phyloP scores from a whole-genome alignment of 2,113 vertebrate genomes.

The Oncorhynchus tshawytscha region DNA sequence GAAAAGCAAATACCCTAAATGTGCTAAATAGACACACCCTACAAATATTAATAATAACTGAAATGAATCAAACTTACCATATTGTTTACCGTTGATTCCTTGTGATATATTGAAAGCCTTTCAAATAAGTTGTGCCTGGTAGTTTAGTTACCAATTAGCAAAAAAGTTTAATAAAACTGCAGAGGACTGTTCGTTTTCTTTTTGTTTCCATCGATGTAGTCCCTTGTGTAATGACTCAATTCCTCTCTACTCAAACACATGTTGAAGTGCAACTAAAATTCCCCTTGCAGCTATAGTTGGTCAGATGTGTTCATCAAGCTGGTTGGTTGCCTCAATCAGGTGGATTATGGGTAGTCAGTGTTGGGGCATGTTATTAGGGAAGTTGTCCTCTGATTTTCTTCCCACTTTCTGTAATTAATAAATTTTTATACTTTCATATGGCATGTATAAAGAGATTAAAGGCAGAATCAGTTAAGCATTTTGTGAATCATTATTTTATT shows the following conservation, averaged over 20 bases:
- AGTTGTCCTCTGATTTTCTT: too few relatives aligned
- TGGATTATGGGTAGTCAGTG: not conserved
- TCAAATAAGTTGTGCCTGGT: not conserved
- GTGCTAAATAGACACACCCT: not conserved
- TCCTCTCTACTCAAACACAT: not conserved
- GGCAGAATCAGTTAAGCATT: too few relatives aligned
- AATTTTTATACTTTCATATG: too few relatives aligned
- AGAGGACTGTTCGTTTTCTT: too few relatives aligned
- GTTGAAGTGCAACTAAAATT: not conserved
- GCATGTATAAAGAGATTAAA: too few relatives aligned
- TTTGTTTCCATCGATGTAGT: not conserved
- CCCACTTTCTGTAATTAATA: too few relatives aligned
- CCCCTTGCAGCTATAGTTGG: not conserved
- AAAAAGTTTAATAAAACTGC: too few relatives aligned
- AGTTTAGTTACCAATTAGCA: not conserved
- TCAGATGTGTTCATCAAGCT: not conserved
- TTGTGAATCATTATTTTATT: too few relatives aligned
- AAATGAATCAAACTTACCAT: slow-evolving; percentile 57
- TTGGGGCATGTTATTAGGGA: not conserved
- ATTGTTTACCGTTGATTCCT: slow-evolving; percentile 22
- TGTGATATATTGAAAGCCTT: slow-evolving; percentile 1
- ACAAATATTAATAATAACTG: not conserved
- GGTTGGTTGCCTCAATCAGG: not conserved
- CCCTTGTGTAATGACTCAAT: not conserved
- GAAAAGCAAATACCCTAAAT: too few relatives aligned